phyloP scores from a whole-genome alignment of 2,888 invertebrate species.

The Bellardia pandia region DNA sequence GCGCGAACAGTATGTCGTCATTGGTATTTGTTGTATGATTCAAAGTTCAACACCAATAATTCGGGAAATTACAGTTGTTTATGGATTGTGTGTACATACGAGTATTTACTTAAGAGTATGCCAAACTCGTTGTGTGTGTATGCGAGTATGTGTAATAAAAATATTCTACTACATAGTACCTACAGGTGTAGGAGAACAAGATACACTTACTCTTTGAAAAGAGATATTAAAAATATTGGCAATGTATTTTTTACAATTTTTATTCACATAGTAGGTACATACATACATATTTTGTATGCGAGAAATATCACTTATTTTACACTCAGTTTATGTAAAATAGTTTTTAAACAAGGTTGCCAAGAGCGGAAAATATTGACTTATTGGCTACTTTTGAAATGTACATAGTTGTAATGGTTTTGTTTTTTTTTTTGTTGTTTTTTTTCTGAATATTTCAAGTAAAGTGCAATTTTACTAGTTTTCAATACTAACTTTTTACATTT shows the following conservation, averaged over 20 bases:
- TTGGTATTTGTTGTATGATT: slow-evolving; percentile 58
- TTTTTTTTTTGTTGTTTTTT: background rate
- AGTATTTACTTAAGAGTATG: slow-evolving; percentile 33
- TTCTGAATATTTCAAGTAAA: too few species aligned
- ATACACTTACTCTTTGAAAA: background rate
- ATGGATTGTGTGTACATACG: background rate
- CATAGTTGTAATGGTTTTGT: background rate
- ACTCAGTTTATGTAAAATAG: slow-evolving; percentile 32
- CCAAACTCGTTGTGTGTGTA: slow-evolving; percentile 27
- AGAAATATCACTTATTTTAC: background rate
- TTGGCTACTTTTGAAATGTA: too few species aligned
- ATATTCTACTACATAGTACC: background rate
- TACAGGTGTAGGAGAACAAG: slow-evolving; percentile 39
- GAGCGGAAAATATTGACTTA: too few species aligned
- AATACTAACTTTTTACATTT: too few species aligned
- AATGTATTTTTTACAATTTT: background rate
- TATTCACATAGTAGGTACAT: background rate
- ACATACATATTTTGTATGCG: background rate
- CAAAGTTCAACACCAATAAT: slow-evolving; percentile 69
- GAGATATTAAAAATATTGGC: background rate
- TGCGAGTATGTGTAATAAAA: background rate
- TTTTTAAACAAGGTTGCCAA: slow-evolving; percentile 17
- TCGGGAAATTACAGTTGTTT: slow-evolving; percentile 45
- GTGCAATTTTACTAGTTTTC: too few species aligned
- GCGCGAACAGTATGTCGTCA: slow-evolving; percentile 52